Base-by-base conservation (phyloP, 2,797 vertebrate species). In the Chrysocyon brachyurus region DNA sequence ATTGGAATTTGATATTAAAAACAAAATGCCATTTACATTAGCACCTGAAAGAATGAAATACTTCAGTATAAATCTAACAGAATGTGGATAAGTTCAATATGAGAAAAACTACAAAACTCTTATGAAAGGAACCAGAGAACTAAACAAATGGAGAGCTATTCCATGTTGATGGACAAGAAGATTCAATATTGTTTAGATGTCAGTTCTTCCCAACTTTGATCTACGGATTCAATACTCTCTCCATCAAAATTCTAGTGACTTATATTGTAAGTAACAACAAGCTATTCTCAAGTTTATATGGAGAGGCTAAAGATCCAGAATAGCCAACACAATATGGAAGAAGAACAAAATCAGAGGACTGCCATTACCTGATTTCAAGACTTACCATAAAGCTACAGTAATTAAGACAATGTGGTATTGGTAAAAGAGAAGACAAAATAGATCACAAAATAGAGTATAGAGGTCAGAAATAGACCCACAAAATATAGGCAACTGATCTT, bases 371-470 rank as follows among this genome's bases (percentile, higher is more conserved):
- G 78, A 82, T 21, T 56, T 95, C 7, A 91, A 89, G 77, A 86
- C 7, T 87, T 83, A 79, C 8, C 72, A n/a, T 61, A 83, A 92
- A 40, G n/a, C 28, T 12, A 64, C 0, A 73, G 24, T 79, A 86
- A 52, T 77, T 11, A 66, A 64, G 19, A 56, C 31, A 59, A 36
- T 49, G n/a, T 26, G 31, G 17, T 68, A 78, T 1, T 63, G 52
- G 14, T 31, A 70, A 94, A 92, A 77, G n/a, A 87, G 90, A 3
- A 97, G n/a, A 95, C 22, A 88, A 61, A 66, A 61, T 14, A 85
- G 31, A 66, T 73, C 36, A 68, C 21, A 31, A 12, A 81, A 36
- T 36, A 78, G 63, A 64, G 26, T 12, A 56, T 12, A 81, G 26
- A 89, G n/a, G 11, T 70, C 52, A 70, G 33, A 75, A 90, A 59